Base-by-base conservation (phyloP, 2,888 invertebrate species). In the Agapetus fuscipes region DNA sequence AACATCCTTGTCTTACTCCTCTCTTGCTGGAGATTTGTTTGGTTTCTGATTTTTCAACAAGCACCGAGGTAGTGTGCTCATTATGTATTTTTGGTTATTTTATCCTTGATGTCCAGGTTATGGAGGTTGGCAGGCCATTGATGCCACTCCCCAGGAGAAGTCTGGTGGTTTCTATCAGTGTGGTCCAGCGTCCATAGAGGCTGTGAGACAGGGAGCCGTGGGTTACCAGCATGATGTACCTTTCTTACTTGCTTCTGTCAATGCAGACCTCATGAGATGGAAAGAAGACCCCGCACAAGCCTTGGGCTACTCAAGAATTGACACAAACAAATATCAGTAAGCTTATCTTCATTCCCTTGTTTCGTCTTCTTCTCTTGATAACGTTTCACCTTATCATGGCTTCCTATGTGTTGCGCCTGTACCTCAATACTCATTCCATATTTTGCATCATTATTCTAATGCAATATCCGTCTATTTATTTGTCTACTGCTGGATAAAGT, bases 121-220 rank as follows among this genome's bases (percentile, higher is more conserved):
- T 55, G 86, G 85, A 1, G 89, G 89, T n/a, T 90, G 89, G 89
- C 89, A 90, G 63, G 87, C 83, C 0, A 74, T 88, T 30, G 89
- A 90, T 55, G 78, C 87, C 0, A 89, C 89, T 0, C 88, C 89
- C 0, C 88, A 88, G 57, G 86, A 88, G 58, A 72, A 71, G 1
- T 85, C 85, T 3, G 74, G 76, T 25, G 78, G 78, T 1, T 54
- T 77, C 43, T 86, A 72, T 60, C 83, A 83, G 46, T 85, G 84
- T 52, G 88, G 89, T 0, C 88, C 89, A 6, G 78, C 84, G 0
- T 80, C 88, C 0, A 56, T 87, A 3, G 82, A 80, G 54, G 88
- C 88, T 3, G 73, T 89, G 43, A 77, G 77, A 50, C 74, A 80
- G 54, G 88, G 88, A 1, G 78, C 80, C 44, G 78, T 86, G 15